A percentile compares a stretch with the other conserved stretches of the same genome.
phyloP scores from a whole-genome alignment of 2,797 vertebrate species.

The Botia almorhae region DNA sequence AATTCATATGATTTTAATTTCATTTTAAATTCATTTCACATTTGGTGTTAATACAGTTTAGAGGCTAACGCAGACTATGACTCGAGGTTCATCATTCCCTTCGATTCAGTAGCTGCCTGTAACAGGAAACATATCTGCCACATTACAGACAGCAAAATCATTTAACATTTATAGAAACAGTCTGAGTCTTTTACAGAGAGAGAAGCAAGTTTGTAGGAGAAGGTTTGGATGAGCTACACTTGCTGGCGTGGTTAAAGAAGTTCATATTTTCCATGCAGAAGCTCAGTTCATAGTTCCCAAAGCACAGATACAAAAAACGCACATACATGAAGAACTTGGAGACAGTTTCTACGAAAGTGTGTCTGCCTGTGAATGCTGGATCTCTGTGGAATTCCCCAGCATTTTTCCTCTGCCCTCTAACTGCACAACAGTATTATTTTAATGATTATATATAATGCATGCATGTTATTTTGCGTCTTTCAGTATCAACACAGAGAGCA shows the following conservation, averaged over 20 bases:
- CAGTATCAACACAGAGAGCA: conserved; percentile 6
- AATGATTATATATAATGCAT: conserved; percentile 39
- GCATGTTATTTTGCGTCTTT: conserved; percentile 49
- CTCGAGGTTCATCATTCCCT: neutral
- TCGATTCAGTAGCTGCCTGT: neutral
- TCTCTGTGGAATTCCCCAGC: conserved; percentile 10
- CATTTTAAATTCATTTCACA: too few species aligned
- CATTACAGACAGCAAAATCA: conserved; percentile 22
- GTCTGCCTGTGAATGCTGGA: neutral
- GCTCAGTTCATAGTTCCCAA: conserved; percentile 46
- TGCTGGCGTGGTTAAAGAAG: conserved; percentile 36
- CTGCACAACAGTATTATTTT: conserved; percentile 32
- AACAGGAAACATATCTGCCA: conserved; percentile 8
- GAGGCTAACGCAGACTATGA: too few species aligned
- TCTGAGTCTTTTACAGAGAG: conserved; percentile 42
- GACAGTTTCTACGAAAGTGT: conserved; percentile 46
- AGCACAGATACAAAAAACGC: conserved; percentile 39
- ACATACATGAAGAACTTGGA: conserved; percentile 26
- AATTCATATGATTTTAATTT: too few species aligned
- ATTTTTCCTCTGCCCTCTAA: conserved; percentile 22
- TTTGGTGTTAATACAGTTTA: too few species aligned
- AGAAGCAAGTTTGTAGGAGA: conserved; percentile 44
- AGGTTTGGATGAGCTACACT: conserved; percentile 45
- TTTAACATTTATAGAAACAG: conserved; percentile 53
- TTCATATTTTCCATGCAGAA: conserved; percentile 57